Base-by-base conservation (phyloP, 2,888 invertebrate species). In the Acholoe squamosa region DNA sequence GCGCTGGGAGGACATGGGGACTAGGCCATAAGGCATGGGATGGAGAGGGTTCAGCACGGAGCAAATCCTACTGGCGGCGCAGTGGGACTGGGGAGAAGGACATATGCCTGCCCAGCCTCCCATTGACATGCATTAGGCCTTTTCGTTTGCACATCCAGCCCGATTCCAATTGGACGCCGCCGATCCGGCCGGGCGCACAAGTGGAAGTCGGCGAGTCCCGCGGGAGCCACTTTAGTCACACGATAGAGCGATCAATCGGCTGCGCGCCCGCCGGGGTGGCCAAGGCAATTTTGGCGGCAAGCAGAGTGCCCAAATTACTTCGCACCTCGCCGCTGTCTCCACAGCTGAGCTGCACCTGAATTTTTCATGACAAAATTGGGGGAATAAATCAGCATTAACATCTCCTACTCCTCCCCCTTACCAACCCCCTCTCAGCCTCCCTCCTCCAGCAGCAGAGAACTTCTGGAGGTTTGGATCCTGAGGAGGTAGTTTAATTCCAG, bases 341-440 rank as follows among this genome's bases (percentile, higher is more conserved):
- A 90, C 93, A 93, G 92, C 93, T 93, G 93, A 90, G 93, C 91
- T 77, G 80, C 90, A 84, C 90, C 90, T 90, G 90, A 90, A 90
- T 90, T 84, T 90, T 90, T 90, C 90, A 90, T 90, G 90, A 61
- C 84, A 52, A 52, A 84, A 90, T 90, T 90, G 90, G 77, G 31
- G 7, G 61, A 80, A 90, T 90, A 90, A 90, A 90, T 90, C 90
- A 90, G 90, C 67, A 90, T 90, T 90, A 88, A 56, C 43, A 84
- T 51, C 84, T 51, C 84, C 22, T 43, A 3, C 43, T 43, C 43
- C 43, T 43, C 43, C 43, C 61, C 61, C 61, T 61, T 61, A n/a
- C 61, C 61, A n/a, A n/a, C n/a, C 61, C 61, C 61, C 61, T 19
- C 61, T 19, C n/a, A 19, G 61, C 61, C 22, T 19, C n/a, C n/a